These are phyloP conservation scores for Temnopleurus reevesii DNA, from an alignment of 53 echinoderm and acorn worm genomes.

Conservation along the genomic window DNA sequence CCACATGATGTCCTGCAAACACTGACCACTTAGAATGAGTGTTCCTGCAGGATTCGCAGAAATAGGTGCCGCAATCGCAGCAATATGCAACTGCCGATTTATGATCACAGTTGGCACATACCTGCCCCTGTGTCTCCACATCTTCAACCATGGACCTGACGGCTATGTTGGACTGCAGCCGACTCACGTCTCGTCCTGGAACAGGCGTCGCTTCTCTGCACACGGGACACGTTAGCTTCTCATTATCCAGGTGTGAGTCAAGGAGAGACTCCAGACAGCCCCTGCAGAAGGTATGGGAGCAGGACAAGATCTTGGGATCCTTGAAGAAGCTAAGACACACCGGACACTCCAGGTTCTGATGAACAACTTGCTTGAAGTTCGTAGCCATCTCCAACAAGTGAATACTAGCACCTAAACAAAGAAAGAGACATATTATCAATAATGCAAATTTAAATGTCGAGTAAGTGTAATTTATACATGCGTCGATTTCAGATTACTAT, in stretches of 20 bases:
- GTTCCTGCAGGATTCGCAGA: neutral
- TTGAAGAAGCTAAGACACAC: neutral
- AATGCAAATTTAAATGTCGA: too few relatives aligned
- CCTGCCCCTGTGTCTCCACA: neutral
- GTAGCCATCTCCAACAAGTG: neutral
- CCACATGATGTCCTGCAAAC: neutral
- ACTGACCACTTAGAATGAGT: neutral
- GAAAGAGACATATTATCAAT: too few relatives aligned
- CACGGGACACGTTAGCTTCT: neutral
- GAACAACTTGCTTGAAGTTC: neutral
- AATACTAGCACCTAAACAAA: too few relatives aligned
- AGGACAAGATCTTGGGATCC: slow-evolving; percentile 1
- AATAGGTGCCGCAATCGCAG: neutral
- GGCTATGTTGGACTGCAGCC: neutral
- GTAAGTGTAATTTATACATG: too few relatives aligned
- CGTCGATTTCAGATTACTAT: too few relatives aligned
- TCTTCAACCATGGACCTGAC: neutral
- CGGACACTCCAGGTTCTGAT: slow-evolving; percentile 1
- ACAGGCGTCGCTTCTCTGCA: neutral
- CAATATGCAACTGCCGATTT: neutral
- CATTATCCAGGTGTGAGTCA: neutral
- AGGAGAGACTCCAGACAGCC: neutral
- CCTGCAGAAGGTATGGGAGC: slow-evolving; percentile 25
- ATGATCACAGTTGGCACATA: neutral
- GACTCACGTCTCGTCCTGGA: neutral